Base-by-base conservation (phyloP, 2,888 invertebrate genomes). In the Ormyrus labotus region DNA sequence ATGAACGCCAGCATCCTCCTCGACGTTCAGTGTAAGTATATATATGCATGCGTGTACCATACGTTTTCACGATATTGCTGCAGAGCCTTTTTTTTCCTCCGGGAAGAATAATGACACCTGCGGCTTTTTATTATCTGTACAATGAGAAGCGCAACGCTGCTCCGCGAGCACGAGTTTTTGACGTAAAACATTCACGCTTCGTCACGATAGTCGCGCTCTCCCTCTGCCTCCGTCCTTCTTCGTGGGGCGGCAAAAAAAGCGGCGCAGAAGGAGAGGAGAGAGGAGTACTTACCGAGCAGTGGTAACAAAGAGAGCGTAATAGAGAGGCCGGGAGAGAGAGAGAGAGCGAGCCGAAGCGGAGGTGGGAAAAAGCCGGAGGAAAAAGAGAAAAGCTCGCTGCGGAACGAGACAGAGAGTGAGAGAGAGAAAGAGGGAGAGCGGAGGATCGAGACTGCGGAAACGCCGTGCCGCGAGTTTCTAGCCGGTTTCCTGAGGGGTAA, bases 1-100 rank as follows among this genome's bases (percentile, higher is more conserved):
- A 91, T 93, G 85, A 93, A 93, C 84, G 93, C 93, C 84, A 92
- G 93, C 79, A 92, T 93, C 58, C 91, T 93, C 60, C 92, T 94
- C 83, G 94, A 94, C 89, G 94, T 94, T 57, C 93, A 94, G 92
- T 95, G 94, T 94, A 90, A 94, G 94, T 93, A 86, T 50, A 47
- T 34, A 47, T 34, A 3, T 34, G 2, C 2, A 3, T 34, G 2
- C 3, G 34, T 34, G 2, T 13, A 13, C 13, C 13, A 0, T 13
- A 13, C 34, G 2, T 34, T 34, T 34, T 34, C 34, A 34, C 34
- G 34, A 34, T 34, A 34, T 34, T 34, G 34, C 34, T 34, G 34
- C 34, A 34, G 1, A 13, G 34, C 2, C 34, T 34, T 34, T 34
- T 34, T 34, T 13, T 13, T 13, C 13, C 34, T 2, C 34, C 34